Conservation (phyloP, 2,113 vertebrate genomes). For the Corythornis madagascariensis region DNA sequence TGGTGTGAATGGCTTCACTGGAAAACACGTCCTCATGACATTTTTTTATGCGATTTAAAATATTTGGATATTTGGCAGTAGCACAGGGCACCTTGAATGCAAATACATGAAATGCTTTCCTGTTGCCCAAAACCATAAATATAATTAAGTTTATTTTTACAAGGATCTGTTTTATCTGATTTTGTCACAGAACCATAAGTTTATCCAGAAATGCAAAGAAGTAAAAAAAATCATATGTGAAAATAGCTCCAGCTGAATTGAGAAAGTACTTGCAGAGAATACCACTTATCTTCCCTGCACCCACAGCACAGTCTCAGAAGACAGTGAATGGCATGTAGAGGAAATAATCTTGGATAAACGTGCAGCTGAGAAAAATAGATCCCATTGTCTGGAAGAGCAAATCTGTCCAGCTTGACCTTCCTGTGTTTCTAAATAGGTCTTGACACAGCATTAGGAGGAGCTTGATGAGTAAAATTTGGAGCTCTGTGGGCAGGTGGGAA, state of each 20-base stretch:
- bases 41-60: slow-evolving; percentile 1
- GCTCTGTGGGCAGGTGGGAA: neutral
- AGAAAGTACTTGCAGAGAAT: neutral
- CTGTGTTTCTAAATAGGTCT: neutral
- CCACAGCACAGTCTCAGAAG: neutral
- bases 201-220: neutral
- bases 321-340: neutral
- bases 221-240: neutral
- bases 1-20: neutral
- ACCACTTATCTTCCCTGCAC: neutral
- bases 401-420: neutral
- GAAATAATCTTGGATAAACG: neutral
- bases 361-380: neutral
- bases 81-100: neutral
- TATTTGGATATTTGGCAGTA: slow-evolving; percentile 9
- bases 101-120: neutral
- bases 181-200: neutral
- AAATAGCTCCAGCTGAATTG: neutral
- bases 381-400: neutral
- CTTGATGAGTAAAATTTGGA: neutral
- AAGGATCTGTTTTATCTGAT: neutral
- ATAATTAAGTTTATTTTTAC: neutral
- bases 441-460: neutral
- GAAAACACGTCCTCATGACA: neutral
- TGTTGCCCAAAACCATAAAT: neutral